Evolutionary conservation across 2,888 invertebrate species (phyloP).

Genomic region (Plebejus argus): DNA sequence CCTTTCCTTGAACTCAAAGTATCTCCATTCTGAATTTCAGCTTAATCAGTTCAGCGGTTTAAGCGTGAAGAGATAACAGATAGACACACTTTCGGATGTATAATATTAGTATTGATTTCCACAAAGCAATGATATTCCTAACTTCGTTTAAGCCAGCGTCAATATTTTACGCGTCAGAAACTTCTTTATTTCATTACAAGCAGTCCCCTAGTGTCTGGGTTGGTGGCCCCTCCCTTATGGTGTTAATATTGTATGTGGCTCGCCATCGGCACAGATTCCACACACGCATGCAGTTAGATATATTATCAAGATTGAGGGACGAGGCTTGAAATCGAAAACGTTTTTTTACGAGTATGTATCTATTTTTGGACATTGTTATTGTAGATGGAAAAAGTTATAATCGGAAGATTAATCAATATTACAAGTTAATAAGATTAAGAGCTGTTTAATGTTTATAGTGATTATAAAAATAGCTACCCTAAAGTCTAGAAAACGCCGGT

Average conservation of each 20-base stretch:
- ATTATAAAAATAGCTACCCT: no score
- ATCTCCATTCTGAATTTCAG: no score
- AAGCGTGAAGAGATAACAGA: neutral
- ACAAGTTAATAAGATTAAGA: no score
- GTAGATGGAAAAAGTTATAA: no score
- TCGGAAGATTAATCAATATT: no score
- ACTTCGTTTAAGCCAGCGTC: neutral
- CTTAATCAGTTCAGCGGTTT: no score
- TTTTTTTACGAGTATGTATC: no score
- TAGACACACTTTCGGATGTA: neutral
- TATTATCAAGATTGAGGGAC: neutral
- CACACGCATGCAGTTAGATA: neutral
- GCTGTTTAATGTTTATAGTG: no score
- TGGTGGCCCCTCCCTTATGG: neutral
- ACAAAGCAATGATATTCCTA: neutral
- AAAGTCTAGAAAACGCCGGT: no score
- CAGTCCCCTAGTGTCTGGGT: neutral
- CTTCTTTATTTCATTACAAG: constrained; percentile 14
- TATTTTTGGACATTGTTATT: no score
- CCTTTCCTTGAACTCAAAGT: no score
- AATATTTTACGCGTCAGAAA: constrained; percentile 9
- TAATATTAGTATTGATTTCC: neutral
- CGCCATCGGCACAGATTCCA: neutral
- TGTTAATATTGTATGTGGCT: constrained; percentile 12
- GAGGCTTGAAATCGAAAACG: no score